Evolutionary conservation across 2,888 invertebrate species (phyloP).

Genomic region (Congeria kusceri): DNA sequence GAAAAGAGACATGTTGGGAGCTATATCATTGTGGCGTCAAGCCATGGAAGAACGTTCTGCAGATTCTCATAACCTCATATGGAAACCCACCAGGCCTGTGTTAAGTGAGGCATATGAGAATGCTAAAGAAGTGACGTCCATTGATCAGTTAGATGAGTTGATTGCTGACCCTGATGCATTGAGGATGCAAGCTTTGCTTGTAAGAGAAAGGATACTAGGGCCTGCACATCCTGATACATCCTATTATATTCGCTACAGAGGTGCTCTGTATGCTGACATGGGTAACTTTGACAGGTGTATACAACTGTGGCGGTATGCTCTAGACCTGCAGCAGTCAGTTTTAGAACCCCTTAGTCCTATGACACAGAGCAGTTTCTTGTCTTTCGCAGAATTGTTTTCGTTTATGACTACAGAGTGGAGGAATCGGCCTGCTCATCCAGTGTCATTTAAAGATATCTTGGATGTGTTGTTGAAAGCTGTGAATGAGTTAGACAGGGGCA

Average conservation of each 20-base stretch:
- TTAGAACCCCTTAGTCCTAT: slow-evolving; percentile 96
- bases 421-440: slow-evolving; percentile 89
- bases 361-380: slow-evolving; percentile 97
- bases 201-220: slow-evolving; percentile 94
- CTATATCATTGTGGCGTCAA: slow-evolving; percentile 94
- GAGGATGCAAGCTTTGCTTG: slow-evolving; percentile 95
- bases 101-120: slow-evolving; percentile 95
- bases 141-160: slow-evolving; percentile 93
- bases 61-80: slow-evolving; percentile 86
- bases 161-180: slow-evolving; percentile 97
- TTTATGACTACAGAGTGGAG: slow-evolving; percentile 94
- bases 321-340: slow-evolving; percentile 97
- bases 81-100: slow-evolving; percentile 90
- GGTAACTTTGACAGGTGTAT: slow-evolving; percentile 96
- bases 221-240: slow-evolving; percentile 98
- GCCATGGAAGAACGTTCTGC: slow-evolving; percentile 91
- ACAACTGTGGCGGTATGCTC: slow-evolving; percentile 97
- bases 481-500: slow-evolving; percentile 86
- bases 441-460: slow-evolving; percentile 93
- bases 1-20: slow-evolving; percentile 94
- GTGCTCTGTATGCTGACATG: slow-evolving; percentile 95
- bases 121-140: slow-evolving; percentile 92
- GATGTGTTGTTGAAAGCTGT: slow-evolving; percentile 93
- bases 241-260: slow-evolving; percentile 97
- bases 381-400: slow-evolving; percentile 94